These are phyloP conservation scores for Eremophila alpestris DNA, from an alignment of 2,797 vertebrate genomes.

Conservation along the genomic window DNA sequence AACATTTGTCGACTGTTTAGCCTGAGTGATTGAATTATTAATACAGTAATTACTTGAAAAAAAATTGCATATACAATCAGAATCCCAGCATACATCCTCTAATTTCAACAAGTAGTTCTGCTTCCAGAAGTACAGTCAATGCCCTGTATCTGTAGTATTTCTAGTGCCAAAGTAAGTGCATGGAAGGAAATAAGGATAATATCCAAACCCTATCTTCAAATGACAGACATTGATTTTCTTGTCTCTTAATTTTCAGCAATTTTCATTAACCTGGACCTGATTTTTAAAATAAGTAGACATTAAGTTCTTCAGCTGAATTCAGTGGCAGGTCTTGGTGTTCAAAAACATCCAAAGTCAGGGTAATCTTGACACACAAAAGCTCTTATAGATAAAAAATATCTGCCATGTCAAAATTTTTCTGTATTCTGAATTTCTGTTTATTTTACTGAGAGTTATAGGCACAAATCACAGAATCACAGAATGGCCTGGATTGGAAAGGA, in stretches of 20 bases:
- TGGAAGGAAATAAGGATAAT: background rate
- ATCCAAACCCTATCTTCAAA: background rate
- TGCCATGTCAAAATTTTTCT: background rate
- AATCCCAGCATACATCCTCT: background rate
- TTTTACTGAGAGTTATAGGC: background rate
- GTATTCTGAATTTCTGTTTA: background rate
- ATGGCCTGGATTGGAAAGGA: background rate
- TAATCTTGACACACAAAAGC: background rate
- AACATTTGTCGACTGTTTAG: background rate
- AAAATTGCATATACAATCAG: background rate
- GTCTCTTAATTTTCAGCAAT: background rate
- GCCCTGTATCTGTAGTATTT: background rate
- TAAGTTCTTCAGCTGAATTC: background rate
- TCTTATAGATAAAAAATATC: background rate
- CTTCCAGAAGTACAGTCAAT: background rate
- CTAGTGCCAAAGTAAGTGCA: background rate
- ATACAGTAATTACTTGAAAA: background rate
- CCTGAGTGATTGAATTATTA: slow-evolving; percentile 2
- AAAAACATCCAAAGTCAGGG: background rate
- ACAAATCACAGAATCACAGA: background rate
- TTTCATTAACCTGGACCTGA: background rate
- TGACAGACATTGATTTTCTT: background rate
- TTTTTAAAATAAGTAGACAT: background rate
- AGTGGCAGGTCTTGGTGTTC: background rate
- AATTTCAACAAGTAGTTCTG: background rate